Evolutionary conservation across 2,888 invertebrate genomes (phyloP).

Genomic region (Tuta absoluta): DNA sequence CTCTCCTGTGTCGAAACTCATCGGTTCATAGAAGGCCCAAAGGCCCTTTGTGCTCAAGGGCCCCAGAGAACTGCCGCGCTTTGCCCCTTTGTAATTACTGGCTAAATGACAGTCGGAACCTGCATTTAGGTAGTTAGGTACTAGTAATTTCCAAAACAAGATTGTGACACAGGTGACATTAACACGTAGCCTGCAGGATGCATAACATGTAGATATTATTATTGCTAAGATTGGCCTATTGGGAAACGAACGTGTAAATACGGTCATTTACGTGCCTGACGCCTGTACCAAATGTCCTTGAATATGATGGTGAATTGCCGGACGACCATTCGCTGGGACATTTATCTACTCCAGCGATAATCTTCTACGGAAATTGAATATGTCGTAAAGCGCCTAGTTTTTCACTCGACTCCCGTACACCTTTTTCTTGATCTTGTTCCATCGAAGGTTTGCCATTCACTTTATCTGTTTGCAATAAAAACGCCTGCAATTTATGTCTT

Average conservation of each 20-base stretch:
- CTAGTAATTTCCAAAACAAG: not conserved
- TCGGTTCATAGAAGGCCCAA: too few relatives aligned
- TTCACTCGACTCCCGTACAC: too few relatives aligned
- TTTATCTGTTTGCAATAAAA: too few relatives aligned
- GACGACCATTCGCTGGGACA: constrained; percentile 6
- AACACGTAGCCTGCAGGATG: constrained; percentile 26
- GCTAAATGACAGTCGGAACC: not conserved
- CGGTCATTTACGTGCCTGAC: constrained; percentile 32
- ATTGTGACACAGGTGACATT: constrained; percentile 19
- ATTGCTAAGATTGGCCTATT: constrained; percentile 38
- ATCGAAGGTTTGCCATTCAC: too few relatives aligned
- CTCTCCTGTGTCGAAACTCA: too few relatives aligned
- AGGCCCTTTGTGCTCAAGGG: too few relatives aligned
- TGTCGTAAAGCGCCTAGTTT: not conserved
- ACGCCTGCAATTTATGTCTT: not conserved
- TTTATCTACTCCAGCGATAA: not conserved
- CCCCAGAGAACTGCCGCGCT: too few relatives aligned
- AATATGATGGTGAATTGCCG: not conserved
- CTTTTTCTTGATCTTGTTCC: not conserved
- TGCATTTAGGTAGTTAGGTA: not conserved
- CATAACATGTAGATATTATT: constrained; percentile 20
- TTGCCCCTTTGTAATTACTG: too few relatives aligned
- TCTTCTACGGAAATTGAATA: constrained; percentile 6
- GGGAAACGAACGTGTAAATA: constrained; percentile 37
- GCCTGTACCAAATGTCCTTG: constrained; percentile 33